A percentile compares a stretch with the other conserved stretches of the same genome.
Conservation (phyloP, 2,797 vertebrate species). For the Glyptemys insculpta region DNA sequence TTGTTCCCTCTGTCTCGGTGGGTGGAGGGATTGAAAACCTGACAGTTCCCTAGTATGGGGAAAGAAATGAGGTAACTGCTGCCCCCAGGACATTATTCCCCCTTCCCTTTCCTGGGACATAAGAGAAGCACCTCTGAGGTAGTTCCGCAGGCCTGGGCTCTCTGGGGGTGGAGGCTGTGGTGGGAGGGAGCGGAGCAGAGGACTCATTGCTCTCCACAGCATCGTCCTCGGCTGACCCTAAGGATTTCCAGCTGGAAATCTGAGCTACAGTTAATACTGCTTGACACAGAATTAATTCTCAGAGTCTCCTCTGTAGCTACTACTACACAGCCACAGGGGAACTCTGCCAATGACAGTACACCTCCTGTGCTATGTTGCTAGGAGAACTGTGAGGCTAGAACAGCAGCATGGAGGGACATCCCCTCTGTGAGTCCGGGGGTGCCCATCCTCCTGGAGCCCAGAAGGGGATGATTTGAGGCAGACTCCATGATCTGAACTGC, state of each 20-base stretch:
- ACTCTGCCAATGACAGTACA: neutral
- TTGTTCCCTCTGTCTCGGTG: neutral
- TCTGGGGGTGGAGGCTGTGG: neutral
- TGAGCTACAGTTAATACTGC: slow-evolving; percentile 69
- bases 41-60: neutral
- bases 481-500: slow-evolving; percentile 15
- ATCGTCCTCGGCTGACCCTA: slow-evolving; percentile 62
- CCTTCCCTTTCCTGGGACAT: neutral
- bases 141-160: slow-evolving; percentile 28
- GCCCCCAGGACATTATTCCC: neutral
- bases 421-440: neutral
- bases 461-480: neutral
- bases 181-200: neutral
- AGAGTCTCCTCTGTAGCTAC: slow-evolving; percentile 36
- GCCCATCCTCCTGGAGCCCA: neutral
- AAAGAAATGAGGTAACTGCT: neutral
- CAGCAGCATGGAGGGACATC: neutral
- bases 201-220: neutral
- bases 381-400: slow-evolving; percentile 20
- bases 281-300: slow-evolving; percentile 76
- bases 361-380: neutral
- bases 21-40: neutral
- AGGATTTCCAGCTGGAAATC: slow-evolving; percentile 73
- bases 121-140: neutral
- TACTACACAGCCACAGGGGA: slow-evolving; percentile 35